Conservation (phyloP, 2,888 invertebrate species). For the Thelaira solivaga region DNA sequence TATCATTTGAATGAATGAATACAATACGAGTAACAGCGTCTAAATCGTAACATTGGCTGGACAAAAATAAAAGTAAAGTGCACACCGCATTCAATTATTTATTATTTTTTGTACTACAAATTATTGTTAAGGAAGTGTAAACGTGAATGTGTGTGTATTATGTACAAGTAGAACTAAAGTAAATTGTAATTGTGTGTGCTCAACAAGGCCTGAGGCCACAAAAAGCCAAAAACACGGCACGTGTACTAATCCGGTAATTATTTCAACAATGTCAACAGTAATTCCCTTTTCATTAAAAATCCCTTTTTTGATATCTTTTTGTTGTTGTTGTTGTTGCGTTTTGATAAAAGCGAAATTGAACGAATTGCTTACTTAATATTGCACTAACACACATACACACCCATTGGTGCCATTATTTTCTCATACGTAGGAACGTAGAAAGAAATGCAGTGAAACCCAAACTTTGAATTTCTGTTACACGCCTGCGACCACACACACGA, state of each 20-base stretch:
- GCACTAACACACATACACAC: slow-evolving; percentile 31
- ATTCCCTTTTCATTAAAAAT: slow-evolving; percentile 43
- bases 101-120: neutral
- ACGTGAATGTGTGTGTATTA: neutral
- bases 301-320: slow-evolving; percentile 46
- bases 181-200: slow-evolving; percentile 6
- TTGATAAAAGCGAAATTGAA: no score
- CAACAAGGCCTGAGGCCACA: slow-evolving; percentile 59
- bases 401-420: neutral
- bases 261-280: slow-evolving; percentile 59
- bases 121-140: neutral
- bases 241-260: slow-evolving; percentile 67
- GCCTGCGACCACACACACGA: neutral
- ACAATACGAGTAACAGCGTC: slow-evolving; percentile 42
- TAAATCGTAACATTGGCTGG: slow-evolving; percentile 6
- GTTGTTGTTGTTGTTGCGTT: no score
- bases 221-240: slow-evolving; percentile 62
- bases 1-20: slow-evolving; percentile 43
- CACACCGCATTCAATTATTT: neutral
- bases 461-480: no score
- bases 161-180: neutral
- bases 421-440: no score
- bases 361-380: slow-evolving; percentile 50
- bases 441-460: no score
- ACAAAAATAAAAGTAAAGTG: neutral